Percentiles rank a stretch among this genome's conserved stretches.
Conservation (phyloP, 2,888 invertebrate species). For the Noctua pronuba region DNA sequence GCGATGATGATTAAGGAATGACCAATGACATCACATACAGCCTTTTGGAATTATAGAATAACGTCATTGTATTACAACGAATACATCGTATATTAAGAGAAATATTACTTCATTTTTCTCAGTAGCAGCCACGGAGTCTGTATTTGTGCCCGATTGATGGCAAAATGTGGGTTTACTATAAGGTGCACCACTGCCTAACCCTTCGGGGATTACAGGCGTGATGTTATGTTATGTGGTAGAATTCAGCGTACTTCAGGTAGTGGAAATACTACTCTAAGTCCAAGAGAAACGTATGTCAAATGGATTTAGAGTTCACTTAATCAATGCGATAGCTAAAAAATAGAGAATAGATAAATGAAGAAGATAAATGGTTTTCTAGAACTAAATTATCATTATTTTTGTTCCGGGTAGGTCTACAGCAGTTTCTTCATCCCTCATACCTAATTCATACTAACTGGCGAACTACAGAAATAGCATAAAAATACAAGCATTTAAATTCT, state of each 20-base stretch:
- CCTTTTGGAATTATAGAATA: neutral
- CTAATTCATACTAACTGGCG: neutral
- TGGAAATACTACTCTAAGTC: neutral
- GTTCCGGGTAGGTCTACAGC: neutral
- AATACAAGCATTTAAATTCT: neutral
- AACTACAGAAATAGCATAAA: neutral
- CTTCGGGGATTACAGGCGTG: too few relatives aligned
- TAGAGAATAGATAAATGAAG: too few relatives aligned
- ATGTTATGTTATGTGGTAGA: neutral
- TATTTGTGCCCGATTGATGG: too few relatives aligned
- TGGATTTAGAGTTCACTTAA: neutral
- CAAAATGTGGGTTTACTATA: too few relatives aligned
- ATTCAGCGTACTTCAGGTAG: neutral
- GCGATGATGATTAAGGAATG: neutral
- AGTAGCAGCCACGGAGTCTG: neutral
- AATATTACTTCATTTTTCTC: neutral
- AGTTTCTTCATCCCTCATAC: neutral
- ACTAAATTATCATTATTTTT: neutral
- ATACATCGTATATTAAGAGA: neutral
- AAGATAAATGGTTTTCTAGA: neutral
- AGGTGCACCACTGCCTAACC: too few relatives aligned
- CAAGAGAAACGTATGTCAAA: neutral
- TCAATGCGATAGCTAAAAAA: neutral
- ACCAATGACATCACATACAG: neutral
- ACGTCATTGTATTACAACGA: neutral